A percentile compares a stretch with the other conserved stretches of the same genome.
These are phyloP conservation scores for Andrena praecox DNA, from an alignment of 2,888 invertebrate species.

Conservation along the genomic window DNA sequence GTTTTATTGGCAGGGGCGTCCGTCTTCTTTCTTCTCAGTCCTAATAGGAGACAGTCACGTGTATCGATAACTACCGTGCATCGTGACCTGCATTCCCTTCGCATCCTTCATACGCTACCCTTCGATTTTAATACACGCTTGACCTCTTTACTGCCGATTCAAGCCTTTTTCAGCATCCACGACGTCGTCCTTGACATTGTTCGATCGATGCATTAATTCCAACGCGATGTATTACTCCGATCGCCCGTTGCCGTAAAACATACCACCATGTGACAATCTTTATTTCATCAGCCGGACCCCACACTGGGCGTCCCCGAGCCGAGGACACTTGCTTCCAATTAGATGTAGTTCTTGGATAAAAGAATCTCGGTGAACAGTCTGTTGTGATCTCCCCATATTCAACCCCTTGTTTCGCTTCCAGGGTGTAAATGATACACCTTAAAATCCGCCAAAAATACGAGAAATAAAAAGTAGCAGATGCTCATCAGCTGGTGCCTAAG, in stretches of 20 bases:
- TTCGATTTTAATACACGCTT: conserved; percentile 53
- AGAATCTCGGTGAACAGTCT: no score
- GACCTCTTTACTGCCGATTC: conserved; percentile 49
- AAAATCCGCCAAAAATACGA: no score
- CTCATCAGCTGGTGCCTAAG: not conserved
- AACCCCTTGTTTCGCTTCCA: no score
- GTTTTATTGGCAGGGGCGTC: conserved; percentile 37
- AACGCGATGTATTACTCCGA: conserved; percentile 42
- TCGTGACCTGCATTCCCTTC: conserved; percentile 63
- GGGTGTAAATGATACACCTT: no score
- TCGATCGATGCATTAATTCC: conserved; percentile 54
- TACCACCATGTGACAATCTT: conserved; percentile 25
- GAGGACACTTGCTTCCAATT: conserved; percentile 4
- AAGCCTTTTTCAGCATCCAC: conserved; percentile 51
- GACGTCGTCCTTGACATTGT: conserved; percentile 56
- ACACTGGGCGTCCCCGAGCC: conserved; percentile 21
- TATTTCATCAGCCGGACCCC: conserved; percentile 45
- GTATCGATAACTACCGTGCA: conserved; percentile 33
- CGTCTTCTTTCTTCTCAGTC: conserved; percentile 29
- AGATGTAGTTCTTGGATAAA: not conserved
- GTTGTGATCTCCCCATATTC: no score
- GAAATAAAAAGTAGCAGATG: no score
- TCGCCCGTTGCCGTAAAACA: conserved; percentile 53
- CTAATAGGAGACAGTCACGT: conserved; percentile 17
- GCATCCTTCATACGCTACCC: conserved; percentile 61